Conservation (phyloP, 2,113 vertebrate species). For the Stercorarius parasiticus region DNA sequence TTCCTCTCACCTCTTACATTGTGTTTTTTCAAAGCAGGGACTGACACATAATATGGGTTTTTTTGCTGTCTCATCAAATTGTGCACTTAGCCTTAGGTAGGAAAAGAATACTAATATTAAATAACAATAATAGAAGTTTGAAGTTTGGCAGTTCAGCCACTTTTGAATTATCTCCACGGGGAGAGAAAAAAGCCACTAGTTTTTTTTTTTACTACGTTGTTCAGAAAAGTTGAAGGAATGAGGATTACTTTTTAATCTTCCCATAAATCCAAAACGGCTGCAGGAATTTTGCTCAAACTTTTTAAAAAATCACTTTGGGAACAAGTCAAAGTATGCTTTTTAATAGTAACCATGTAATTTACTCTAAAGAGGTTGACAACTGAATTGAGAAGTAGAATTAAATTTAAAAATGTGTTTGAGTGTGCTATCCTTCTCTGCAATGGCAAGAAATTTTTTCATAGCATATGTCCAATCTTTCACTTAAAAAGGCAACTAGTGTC, state of each 20-base stretch:
- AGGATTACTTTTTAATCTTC: constrained; percentile 3
- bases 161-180: background rate
- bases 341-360: constrained; percentile 52
- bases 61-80: background rate
- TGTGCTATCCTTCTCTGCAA: constrained; percentile 46
- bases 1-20: background rate
- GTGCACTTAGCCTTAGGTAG: background rate
- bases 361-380: constrained; percentile 45
- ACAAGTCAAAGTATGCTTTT: constrained; percentile 49
- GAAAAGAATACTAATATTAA: background rate
- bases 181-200: background rate
- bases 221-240: background rate
- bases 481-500: constrained; percentile 66
- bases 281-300: constrained; percentile 48
- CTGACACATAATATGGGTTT: background rate
- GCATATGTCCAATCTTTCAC: constrained; percentile 57
- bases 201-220: background rate
- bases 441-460: constrained; percentile 54
- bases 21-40: background rate
- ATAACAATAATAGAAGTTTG: background rate
- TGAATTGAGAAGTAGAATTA: constrained; percentile 49
- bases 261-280: constrained; percentile 56
- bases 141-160: constrained; percentile 4
- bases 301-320: constrained; percentile 40
- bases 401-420: constrained; percentile 53